Conservation (phyloP, 2,797 vertebrate species). For the Allobates femoralis region DNA sequence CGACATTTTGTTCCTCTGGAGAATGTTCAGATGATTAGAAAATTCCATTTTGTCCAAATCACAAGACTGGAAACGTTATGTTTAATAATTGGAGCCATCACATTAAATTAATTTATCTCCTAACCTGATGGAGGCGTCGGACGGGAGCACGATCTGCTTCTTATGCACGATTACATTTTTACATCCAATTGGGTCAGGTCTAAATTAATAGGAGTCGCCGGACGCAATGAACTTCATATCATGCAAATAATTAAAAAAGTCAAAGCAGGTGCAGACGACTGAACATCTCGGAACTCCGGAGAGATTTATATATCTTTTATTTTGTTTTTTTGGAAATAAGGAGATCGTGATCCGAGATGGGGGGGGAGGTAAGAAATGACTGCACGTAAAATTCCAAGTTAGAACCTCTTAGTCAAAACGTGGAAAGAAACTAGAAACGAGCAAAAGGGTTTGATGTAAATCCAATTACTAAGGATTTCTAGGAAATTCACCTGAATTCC, state of each 20-base stretch:
- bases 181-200: background rate
- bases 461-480: no score
- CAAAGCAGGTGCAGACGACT: background rate
- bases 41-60: slow-evolving; percentile 44
- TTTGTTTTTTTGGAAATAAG: background rate
- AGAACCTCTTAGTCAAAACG: background rate
- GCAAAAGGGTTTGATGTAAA: no score
- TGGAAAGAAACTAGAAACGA: no score
- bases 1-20: background rate
- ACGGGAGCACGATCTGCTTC: background rate
- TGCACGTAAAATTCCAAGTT: background rate
- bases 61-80: slow-evolving; percentile 41
- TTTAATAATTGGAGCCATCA: slow-evolving; percentile 34
- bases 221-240: background rate
- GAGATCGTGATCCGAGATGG: background rate
- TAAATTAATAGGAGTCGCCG: slow-evolving; percentile 3
- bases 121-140: slow-evolving; percentile 27
- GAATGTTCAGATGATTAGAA: slow-evolving; percentile 3
- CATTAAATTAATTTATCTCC: slow-evolving; percentile 48
- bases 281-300: background rate
- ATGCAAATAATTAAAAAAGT: slow-evolving; percentile 40
- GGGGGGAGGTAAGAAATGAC: background rate
- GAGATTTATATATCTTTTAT: slow-evolving; percentile 20
- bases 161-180: slow-evolving; percentile 15
- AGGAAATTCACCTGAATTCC: no score